Base-by-base conservation (phyloP, 2,888 invertebrate species). In the Eupithecia abbreviata region DNA sequence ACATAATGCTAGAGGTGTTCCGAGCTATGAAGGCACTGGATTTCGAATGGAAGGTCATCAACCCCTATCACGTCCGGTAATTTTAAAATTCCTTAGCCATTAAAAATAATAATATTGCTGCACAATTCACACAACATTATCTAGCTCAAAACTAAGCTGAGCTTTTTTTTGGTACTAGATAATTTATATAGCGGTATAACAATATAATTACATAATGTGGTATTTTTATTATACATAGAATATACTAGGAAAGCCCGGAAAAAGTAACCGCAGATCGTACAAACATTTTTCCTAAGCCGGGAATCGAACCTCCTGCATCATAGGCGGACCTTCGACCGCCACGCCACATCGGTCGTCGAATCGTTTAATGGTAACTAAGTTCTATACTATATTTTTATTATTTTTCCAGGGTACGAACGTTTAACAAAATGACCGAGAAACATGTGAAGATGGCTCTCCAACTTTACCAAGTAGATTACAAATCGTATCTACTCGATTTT, bases 1-100 rank as follows among this genome's bases (percentile, higher is more conserved):
- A 99, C 91, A 99, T 99, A 74, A 99, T 99, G 99, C 97, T 99
- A 91, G 99, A 99, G 93, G 99, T 99, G 0, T 99, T 99, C 92
- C 96, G 99, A 82, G 99, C 99, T 0, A 99, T 99, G 99, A 99
- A 99, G 92, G 98, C 98, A 2, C 96, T 99, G 10, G 98, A 98
- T 93, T 99, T 99, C 93, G 99, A 99, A 92, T 99, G 99, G 99
- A 99, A 99, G 93, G 98, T 99, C 72, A 98, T 99, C 82, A 99
- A 99, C 93, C 98, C 99, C 0, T 99, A 97, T 89, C 99, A 99
- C 90, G 99, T 99, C 55, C 96, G 95, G 95, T 95, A n/a, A 42
- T 30, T 30, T 0, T 30, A 30, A 30, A 30, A 30, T n/a, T 67
- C 15, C 6, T n/a, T 18, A 3, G 2, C 55, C 55, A 6, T 51